These are phyloP conservation scores for Motacilla alba DNA, from an alignment of 2,113 vertebrate genomes.

Conservation along the genomic window DNA sequence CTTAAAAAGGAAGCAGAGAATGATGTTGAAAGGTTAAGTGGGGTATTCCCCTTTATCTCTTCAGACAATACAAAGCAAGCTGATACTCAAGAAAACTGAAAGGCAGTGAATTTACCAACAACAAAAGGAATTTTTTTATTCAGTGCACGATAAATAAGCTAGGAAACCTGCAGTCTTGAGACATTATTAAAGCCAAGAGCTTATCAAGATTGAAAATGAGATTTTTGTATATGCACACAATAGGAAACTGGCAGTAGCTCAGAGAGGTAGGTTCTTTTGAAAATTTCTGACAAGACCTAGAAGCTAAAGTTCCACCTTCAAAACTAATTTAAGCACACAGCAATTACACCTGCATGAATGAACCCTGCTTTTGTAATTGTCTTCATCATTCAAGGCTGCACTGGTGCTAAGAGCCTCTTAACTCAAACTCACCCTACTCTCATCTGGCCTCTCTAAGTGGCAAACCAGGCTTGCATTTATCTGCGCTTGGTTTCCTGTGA, in stretches of 20 bases:
- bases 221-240: slow-evolving; percentile 28
- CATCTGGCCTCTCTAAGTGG: not conserved
- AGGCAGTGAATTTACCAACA: slow-evolving; percentile 39
- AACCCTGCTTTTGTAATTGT: not conserved
- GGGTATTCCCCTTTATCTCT: slow-evolving; percentile 32
- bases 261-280: not conserved
- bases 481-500: not conserved
- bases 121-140: slow-evolving; percentile 32
- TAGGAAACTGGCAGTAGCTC: not conserved
- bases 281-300: not conserved
- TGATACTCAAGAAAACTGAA: slow-evolving; percentile 31
- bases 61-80: slow-evolving; percentile 31
- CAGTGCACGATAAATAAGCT: slow-evolving; percentile 24
- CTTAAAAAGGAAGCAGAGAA: slow-evolving; percentile 33
- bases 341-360: not conserved
- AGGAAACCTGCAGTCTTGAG: slow-evolving; percentile 13
- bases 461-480: not conserved
- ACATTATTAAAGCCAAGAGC: slow-evolving; percentile 44
- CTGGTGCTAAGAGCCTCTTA: not conserved
- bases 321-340: not conserved
- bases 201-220: slow-evolving; percentile 50
- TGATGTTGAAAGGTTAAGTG: slow-evolving; percentile 40
- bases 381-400: not conserved
- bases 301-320: not conserved
- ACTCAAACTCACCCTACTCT: not conserved